Conservation (phyloP, 2,113 vertebrate species). For the Leiothrix lutea region DNA sequence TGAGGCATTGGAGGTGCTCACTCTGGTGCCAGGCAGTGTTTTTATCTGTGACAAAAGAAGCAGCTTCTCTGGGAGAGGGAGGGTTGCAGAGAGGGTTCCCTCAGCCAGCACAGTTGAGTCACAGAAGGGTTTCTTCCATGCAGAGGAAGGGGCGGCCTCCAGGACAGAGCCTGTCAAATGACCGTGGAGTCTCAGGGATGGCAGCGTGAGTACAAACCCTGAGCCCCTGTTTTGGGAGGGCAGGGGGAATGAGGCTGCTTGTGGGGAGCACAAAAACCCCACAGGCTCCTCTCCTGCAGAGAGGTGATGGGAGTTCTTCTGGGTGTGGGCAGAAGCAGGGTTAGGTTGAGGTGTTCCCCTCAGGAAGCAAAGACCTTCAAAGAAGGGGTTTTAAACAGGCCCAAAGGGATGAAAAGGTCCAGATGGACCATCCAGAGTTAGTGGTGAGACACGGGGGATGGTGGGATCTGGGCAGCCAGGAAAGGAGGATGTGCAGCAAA, state of each 20-base stretch:
- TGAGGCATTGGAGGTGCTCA: rapidly evolving
- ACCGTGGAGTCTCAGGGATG: conserved; percentile 61
- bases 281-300: neutral
- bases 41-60: neutral
- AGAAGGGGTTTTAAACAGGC: neutral
- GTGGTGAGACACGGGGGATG: rapidly evolving
- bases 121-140: neutral
- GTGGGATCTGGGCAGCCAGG: neutral
- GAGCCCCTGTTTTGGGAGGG: neutral
- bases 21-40: neutral
- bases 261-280: neutral
- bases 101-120: no score
- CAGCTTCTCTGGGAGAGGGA: neutral
- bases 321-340: no score
- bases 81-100: no score
- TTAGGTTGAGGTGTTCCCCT: neutral
- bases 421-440: neutral
- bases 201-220: conserved; percentile 65
- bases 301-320: neutral
- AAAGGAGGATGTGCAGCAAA: neutral
- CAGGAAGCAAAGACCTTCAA: neutral
- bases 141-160: conserved; percentile 91
- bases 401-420: neutral
- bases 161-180: conserved; percentile 72
- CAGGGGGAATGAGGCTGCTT: neutral